Base-by-base conservation (phyloP, 2,797 vertebrate species). In the Clarias platycephalus region DNA sequence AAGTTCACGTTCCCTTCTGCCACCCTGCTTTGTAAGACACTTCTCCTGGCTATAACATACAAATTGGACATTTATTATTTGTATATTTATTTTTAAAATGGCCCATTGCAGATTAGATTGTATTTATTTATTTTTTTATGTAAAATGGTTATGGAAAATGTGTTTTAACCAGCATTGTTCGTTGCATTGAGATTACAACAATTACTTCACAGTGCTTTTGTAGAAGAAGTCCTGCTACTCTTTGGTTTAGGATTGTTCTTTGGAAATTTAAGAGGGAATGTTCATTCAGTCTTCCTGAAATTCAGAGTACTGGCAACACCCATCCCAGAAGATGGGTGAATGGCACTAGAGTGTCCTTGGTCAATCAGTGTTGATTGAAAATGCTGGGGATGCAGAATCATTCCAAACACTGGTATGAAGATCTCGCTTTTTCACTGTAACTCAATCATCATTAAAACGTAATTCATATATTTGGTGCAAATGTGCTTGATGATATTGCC, bases 1-100 rank as follows among this genome's bases (percentile, higher is more conserved):
- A 86, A 72, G 81, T 79, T 70, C 66, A 60, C 4, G n/a, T 60
- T 40, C 49, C 63, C 82, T 55, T 63, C 53, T 20, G 12, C 62
- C 24, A 37, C 13, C 63, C 8, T 8, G 13, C 4, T 79, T 44
- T 40, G 62, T 18, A 53, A 74, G 64, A 70, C 28, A 24, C 49
- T 34, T 55, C 49, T 53, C 22, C 64, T 31, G 64, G 12, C 22
- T 40, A 8, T 57, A 55, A 75, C 5, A 76, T 31, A 31, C 71
- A 64, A 53, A 74, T 26, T 18, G 28, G n/a, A 8, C n/a, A 72
- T 53, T 31, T 58, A 22, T 31, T 26, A 53, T 71, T 49, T 15
- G 44, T 49, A 12, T 49, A 49, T 53, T 16, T 16, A 15, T 1
- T 18, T 28, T 75, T 6, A 18, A 5, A 28, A 55, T 28, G n/a